These are phyloP conservation scores for Drosophila subsilvestris DNA, from an alignment of 2,888 invertebrate species.

Conservation along the genomic window DNA sequence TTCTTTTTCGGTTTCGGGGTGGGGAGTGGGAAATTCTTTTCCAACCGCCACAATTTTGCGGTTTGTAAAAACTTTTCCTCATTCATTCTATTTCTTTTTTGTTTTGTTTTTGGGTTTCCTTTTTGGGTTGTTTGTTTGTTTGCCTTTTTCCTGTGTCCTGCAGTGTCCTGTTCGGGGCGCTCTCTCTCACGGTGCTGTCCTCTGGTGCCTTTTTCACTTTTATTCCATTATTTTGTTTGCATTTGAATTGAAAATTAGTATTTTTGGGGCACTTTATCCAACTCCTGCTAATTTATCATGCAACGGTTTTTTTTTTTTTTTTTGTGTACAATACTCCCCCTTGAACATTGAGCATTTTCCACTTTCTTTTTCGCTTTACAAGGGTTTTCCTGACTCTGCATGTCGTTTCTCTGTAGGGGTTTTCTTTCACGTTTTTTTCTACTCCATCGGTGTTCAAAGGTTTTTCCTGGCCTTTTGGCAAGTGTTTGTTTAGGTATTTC, in stretches of 20 bases:
- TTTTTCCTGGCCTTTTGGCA: constrained; percentile 17
- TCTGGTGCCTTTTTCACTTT: constrained; percentile 55
- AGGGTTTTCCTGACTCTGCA: constrained; percentile 11
- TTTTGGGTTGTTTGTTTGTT: constrained; percentile 43
- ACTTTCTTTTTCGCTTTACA: constrained; percentile 22
- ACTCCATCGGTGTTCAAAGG: constrained; percentile 1
- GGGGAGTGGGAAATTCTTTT: constrained; percentile 49
- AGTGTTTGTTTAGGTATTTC: constrained; percentile 74
- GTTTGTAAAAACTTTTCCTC: constrained; percentile 72
- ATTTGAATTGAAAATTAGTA: constrained; percentile 80
- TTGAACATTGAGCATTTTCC: constrained; percentile 24
- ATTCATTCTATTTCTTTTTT: constrained; percentile 24
- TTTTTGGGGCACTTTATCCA: constrained; percentile 66
- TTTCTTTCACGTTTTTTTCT: background rate
- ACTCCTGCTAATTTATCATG: constrained; percentile 71
- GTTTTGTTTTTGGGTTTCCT: constrained; percentile 1
- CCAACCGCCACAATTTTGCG: constrained; percentile 76
- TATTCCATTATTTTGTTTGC: constrained; percentile 79
- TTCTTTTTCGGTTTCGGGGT: constrained; percentile 21
- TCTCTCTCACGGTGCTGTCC: background rate
- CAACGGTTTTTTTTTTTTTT: constrained; percentile 33
- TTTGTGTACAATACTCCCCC: constrained; percentile 23
- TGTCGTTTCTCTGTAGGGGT: constrained; percentile 11
- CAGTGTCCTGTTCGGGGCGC: background rate
- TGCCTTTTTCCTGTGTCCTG: constrained; percentile 51